Evolutionary conservation across 2,888 invertebrate genomes (phyloP), one percentile per base, ranked within the genome.

Genomic region (Pseudolycoriella hygida): DNA sequence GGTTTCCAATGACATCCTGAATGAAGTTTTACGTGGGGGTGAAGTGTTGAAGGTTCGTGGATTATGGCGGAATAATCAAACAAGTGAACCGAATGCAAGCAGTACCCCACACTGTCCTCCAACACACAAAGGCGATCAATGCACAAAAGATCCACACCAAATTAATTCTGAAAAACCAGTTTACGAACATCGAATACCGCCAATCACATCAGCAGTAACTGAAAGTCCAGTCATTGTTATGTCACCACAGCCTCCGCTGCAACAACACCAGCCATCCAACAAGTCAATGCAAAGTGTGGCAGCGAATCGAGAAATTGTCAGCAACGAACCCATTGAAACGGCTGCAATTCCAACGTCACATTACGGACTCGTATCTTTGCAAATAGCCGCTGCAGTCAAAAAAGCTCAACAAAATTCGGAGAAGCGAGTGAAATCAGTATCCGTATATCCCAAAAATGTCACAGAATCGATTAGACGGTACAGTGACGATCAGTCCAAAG

Each of bases 31-130:
- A 20, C 77, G 79, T 57, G 87, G 86, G 0, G 87, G 87, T 0
- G 86, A 87, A 58, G 74, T 85, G 12, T 64, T 87, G 3, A 80
- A 85, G 60, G 80, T 86, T 43, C 76, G 84, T 42, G 87, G 87
- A 1, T 66, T 87, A 1, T 87, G 84, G 73, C 72, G 84, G 54
- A 80, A 44, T 15, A 44, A 44, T 25, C 44, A 44, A 30, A 20
- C 43, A 15, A 34, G 34, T 17, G 19, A 32, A 20, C 4, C 18
- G 15, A 43, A 43, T 43, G 43, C 34, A 32, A 17, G 37, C 11
- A 44, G 39, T 39, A 20, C 44, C n/a, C 37, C 38, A n/a, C 39
- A 44, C 15, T 44, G 30, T 39, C 17, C 17, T 14, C n/a, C 43
- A 12, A 3, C 39, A 11, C n/a, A 39, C 4, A 39, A 39, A 17